Base-by-base conservation (phyloP, 2,113 vertebrate species). In the Athene cunicularia region DNA sequence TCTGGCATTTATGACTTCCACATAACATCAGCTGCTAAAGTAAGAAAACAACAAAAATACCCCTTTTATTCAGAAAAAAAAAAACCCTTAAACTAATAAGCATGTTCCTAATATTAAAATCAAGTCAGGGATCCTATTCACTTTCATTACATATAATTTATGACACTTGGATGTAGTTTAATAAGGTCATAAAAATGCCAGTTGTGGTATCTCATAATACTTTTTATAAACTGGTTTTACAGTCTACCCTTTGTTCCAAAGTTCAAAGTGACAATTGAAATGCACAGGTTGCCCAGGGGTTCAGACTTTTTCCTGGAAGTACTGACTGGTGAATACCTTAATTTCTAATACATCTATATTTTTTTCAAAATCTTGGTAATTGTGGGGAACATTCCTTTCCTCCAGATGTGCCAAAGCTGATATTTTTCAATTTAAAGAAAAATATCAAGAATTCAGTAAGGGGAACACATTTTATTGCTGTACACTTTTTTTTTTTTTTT, bases 171-270 rank as follows among this genome's bases (percentile, higher is more conserved):
- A 98, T 98, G 98, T 96, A 98, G 97, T 98, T 98, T 98, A 98
- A 98, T 98, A 98, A 98, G 98, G 98, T 96, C 96, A 60, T 98
- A 98, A 98, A 98, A 98, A 98, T 98, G 98, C 98, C 98, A 98
- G 97, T 98, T 98, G 98, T 98, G 98, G 98, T 98, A 98, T 98
- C 98, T 98, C 98, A 98, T 98, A 98, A 98, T 98, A 98, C 97
- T 98, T 98, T 98, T 98, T 98, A 98, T 98, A 98, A 98, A 98
- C 98, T 98, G 91, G 95, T 98, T 98, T 98, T 98, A 98, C 98
- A 98, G 98, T 98, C 98, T 98, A 96, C 85, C 95, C 98, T 98
- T 98, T 98, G 98, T 98, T 98, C 97, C 96, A 95, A 97, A 98
- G 98, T 98, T 98, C 98, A 98, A 98, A 98, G 98, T 98, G 98